These are phyloP conservation scores for Phocoena phocoena DNA, from an alignment of 2,113 vertebrate genomes.

Conservation along the genomic window DNA sequence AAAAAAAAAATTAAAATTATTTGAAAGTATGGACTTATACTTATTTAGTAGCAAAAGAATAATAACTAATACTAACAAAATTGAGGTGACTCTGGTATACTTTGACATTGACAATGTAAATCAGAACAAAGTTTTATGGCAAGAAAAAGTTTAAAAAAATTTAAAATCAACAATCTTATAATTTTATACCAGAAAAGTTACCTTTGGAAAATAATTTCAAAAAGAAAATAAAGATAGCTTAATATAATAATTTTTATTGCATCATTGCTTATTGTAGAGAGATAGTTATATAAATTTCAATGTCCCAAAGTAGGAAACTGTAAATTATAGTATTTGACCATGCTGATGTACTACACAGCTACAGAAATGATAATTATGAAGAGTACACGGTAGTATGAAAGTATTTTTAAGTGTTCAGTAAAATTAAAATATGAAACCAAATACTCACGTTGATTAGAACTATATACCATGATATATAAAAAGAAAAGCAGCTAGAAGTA, in stretches of 20 bases:
- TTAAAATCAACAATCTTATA: neutral
- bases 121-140: neutral
- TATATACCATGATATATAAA: neutral
- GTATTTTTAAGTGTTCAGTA: neutral
- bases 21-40: neutral
- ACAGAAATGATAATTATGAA: neutral
- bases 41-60: neutral
- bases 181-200: neutral
- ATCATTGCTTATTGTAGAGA: neutral
- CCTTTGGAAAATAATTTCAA: constrained; percentile 28
- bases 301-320: neutral
- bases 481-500: neutral
- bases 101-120: neutral
- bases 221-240: neutral
- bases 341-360: neutral
- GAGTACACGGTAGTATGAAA: neutral
- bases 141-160: neutral
- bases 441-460: neutral
- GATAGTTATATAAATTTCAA: constrained; percentile 15
- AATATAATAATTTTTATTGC: neutral
- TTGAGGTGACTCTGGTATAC: neutral
- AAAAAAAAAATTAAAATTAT: neutral
- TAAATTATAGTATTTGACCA: neutral
- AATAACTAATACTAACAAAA: neutral
- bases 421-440: constrained; percentile 19